These are phyloP conservation scores for Megalopta genalis DNA, from an alignment of 1,140 invertebrate species.

Conservation along the genomic window DNA sequence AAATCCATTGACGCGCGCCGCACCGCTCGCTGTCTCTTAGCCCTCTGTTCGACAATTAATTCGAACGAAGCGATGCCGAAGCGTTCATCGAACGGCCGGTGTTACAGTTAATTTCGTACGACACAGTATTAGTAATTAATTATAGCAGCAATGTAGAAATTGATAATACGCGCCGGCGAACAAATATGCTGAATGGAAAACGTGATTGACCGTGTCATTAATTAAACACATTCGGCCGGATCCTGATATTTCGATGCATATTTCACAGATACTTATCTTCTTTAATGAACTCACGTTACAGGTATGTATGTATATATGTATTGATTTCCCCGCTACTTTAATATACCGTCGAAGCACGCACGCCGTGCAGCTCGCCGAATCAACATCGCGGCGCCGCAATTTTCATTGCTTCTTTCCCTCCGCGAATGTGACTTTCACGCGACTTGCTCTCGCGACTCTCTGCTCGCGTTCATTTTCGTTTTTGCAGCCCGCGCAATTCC, in stretches of 20 bases:
- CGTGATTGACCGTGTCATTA: not conserved
- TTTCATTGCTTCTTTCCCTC: too few species aligned
- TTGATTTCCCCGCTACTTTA: not conserved
- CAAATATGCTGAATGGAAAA: not conserved
- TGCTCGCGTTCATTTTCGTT: too few species aligned
- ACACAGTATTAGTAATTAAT: not conserved
- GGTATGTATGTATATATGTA: too few species aligned
- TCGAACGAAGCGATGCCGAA: not conserved
- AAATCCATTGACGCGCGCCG: not conserved
- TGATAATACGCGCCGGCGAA: not conserved
- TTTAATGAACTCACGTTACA: not conserved
- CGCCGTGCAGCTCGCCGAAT: too few species aligned
- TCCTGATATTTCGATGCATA: not conserved
- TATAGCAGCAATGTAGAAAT: not conserved
- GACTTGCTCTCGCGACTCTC: too few species aligned
- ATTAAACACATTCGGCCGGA: not conserved
- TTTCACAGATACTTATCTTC: not conserved
- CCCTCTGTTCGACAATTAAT: not conserved
- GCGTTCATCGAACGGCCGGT: not conserved
- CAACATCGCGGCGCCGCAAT: too few species aligned
- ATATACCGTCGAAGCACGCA: too few species aligned
- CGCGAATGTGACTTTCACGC: too few species aligned
- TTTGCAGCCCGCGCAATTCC: too few species aligned
- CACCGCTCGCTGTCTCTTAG: not conserved
- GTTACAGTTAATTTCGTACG: not conserved